Base-by-base conservation (phyloP, 2,113 vertebrate species). In the Mungos mungo region DNA sequence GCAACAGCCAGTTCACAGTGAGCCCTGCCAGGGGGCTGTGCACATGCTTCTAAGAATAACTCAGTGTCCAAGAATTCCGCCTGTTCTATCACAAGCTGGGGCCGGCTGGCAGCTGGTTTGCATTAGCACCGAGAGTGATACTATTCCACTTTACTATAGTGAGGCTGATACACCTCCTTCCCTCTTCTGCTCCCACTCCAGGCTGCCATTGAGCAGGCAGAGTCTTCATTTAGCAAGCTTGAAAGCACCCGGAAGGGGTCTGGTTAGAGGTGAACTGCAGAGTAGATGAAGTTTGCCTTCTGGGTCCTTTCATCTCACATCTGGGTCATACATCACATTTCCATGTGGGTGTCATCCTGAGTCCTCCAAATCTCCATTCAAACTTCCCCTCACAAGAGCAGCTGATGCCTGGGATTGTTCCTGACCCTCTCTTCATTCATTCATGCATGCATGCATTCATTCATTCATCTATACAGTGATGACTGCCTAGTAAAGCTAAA, bases 1-100 rank as follows among this genome's bases (percentile, higher is more conserved):
- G 99, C 99, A 99, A 97, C 93, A 98, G 97, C 97, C 98, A 90
- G 97, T 97, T 98, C 98, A 97, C 98, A 98, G 98, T 47, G 47
- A 93, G 95, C 95, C 95, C 98, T 99, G 98, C 98, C 99, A 99
- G 98, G 98, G 96, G 98, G 98, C 97, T 96, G 88, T 69, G 66
- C 98, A 97, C 98, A 98, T 98, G 98, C 97, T 99, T 99, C 98
- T 99, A 99, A 99, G 99, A 99, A 99, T 99, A 99, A 98, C 99
- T 99, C 99, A 98, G 98, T 98, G 98, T 99, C 98, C 98, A 98
- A 99, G 98, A 99, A 99, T 98, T 98, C 98, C 88, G 98, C 98
- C 97, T 98, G 98, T 93, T 98, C 92, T 98, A 98, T 98, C 97
- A 85, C 95, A 98, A 98, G 97, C 98, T 91, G 98, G 98, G 98